phyloP scores from a whole-genome alignment of 2,888 invertebrate species.

The Tanypteryx hageni region DNA sequence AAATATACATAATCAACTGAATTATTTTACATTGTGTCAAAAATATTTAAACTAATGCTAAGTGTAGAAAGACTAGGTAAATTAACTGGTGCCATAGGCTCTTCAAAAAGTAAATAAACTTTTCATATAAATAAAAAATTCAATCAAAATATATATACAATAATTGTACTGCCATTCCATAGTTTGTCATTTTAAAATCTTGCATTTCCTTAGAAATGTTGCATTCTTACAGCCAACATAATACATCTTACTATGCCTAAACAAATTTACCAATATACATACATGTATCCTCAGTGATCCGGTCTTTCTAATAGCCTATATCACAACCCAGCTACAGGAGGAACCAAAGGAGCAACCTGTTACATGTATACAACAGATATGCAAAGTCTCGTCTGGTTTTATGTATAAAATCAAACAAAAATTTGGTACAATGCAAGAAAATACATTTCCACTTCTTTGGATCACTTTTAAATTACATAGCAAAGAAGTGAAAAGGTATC shows the following conservation, averaged over 20 bases:
- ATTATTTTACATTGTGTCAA: background rate
- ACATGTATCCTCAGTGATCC: background rate
- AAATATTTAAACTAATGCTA: background rate
- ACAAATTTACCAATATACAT: background rate
- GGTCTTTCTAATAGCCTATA: constrained; percentile 9
- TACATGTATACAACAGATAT: background rate
- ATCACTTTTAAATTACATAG: background rate
- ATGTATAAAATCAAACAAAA: constrained; percentile 5
- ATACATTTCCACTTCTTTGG: background rate
- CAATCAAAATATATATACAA: constrained; percentile 21
- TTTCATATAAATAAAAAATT: constrained; percentile 20
- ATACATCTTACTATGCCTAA: background rate
- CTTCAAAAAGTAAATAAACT: constrained; percentile 10
- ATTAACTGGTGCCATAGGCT: background rate
- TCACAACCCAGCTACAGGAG: constrained; percentile 30
- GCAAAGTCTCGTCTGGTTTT: background rate
- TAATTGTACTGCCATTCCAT: background rate
- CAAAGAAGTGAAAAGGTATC: constrained; percentile 21
- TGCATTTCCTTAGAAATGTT: background rate
- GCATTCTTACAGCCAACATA: background rate
- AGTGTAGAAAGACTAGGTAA: background rate
- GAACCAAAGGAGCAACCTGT: constrained; percentile 6
- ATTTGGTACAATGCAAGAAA: background rate
- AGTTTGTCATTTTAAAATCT: background rate
- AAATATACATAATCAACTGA: background rate